Conservation (phyloP, 2,113 vertebrate genomes). For the Bufo bufo region DNA sequence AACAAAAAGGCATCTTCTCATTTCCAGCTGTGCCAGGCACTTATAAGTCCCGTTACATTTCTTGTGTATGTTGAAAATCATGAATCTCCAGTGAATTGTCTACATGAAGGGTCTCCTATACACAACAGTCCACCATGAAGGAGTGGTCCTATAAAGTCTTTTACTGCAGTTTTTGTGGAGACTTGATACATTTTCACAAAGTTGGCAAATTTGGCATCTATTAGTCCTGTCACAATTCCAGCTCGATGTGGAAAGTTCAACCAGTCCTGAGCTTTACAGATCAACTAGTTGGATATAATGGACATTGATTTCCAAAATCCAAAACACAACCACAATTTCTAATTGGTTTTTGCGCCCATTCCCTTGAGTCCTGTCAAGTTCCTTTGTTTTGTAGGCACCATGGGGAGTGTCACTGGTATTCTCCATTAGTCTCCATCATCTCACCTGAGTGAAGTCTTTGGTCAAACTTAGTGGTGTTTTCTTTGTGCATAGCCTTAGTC, state of each 20-base stretch:
- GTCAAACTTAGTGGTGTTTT: constrained; percentile 33
- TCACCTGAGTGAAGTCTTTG: constrained; percentile 47
- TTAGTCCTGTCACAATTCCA: constrained; percentile 13
- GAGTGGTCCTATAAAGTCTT: neutral
- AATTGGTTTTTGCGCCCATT: neutral
- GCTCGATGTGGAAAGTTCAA: neutral
- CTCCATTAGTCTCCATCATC: neutral
- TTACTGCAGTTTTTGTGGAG: constrained; percentile 3
- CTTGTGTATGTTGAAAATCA: neutral
- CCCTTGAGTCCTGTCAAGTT: neutral
- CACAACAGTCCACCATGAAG: constrained; percentile 2
- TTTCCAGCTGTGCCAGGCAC: constrained; percentile 50
- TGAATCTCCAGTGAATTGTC: constrained; percentile 46
- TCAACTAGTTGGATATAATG: neutral
- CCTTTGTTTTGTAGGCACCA: neutral
- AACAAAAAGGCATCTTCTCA: constrained; percentile 39
- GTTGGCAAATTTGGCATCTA: constrained; percentile 39
- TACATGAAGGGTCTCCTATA: constrained; percentile 40
- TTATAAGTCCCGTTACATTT: constrained; percentile 1
- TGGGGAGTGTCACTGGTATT: neutral
- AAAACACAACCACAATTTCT: constrained; percentile 5
- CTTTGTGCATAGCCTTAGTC: constrained; percentile 21
- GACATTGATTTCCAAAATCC: neutral
- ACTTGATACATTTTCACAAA: neutral
- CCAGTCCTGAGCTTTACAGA: constrained; percentile 11